Percentiles rank a stretch among this genome's conserved stretches.
Evolutionary conservation across 2,113 vertebrate genomes (phyloP).

Genomic region (Strix aluco): DNA sequence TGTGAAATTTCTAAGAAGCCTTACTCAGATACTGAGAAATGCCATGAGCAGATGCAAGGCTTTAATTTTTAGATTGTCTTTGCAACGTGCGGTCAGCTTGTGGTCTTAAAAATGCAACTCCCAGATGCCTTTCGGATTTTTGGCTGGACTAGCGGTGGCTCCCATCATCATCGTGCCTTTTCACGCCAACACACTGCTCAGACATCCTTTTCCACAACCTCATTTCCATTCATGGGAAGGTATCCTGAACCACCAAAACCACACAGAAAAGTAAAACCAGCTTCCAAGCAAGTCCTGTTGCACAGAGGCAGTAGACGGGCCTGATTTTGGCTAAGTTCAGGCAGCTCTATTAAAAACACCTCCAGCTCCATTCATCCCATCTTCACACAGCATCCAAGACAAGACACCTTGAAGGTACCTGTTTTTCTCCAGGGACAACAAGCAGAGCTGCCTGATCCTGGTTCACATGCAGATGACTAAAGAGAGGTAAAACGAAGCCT

Average conservation of each 20-base stretch:
- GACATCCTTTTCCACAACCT: background rate
- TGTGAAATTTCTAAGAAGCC: background rate
- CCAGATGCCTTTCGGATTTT: background rate
- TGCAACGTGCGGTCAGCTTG: background rate
- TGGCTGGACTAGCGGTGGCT: background rate
- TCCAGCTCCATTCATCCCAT: background rate
- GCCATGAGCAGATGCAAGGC: background rate
- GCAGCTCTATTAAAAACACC: background rate
- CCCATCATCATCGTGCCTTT: background rate
- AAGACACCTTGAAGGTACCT: background rate
- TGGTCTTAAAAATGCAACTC: background rate
- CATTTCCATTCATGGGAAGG: accelerated
- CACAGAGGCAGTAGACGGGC: background rate
- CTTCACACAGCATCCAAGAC: background rate
- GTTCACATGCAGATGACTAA: background rate
- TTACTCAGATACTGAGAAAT: background rate
- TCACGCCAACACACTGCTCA: accelerated
- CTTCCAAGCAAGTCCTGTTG: background rate
- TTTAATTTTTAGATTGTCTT: background rate
- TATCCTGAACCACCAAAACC: background rate
- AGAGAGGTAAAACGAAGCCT: background rate
- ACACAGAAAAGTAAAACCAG: background rate
- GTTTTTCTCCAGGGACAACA: background rate
- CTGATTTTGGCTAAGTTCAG: background rate
- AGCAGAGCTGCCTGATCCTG: background rate